Conservation (phyloP, 2,797 vertebrate genomes). For the Euthynnus affinis region DNA sequence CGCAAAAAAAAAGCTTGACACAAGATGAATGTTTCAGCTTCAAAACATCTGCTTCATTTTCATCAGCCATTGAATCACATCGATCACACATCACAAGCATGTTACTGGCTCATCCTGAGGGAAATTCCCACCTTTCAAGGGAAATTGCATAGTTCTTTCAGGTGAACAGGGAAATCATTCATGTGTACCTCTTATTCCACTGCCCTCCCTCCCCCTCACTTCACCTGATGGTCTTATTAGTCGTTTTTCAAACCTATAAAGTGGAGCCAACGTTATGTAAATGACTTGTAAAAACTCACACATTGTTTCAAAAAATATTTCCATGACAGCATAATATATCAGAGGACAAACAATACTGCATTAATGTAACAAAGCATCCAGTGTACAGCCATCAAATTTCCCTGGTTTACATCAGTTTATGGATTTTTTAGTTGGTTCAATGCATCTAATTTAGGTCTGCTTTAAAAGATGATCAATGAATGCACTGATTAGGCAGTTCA, state of each 20-base stretch:
- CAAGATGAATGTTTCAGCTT: slow-evolving; percentile 77
- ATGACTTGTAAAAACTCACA: background rate
- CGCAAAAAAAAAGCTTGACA: slow-evolving; percentile 52
- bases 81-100: slow-evolving; percentile 74
- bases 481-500: slow-evolving; percentile 62
- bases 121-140: slow-evolving; percentile 77
- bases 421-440: slow-evolving; percentile 50
- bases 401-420: slow-evolving; percentile 40
- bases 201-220: background rate
- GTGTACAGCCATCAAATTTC: slow-evolving; percentile 6
- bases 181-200: slow-evolving; percentile 39
- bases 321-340: background rate
- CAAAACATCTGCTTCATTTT: slow-evolving; percentile 84
- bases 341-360: slow-evolving; percentile 13
- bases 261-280: slow-evolving; percentile 24
- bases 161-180: slow-evolving; percentile 75
- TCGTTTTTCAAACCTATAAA: slow-evolving; percentile 45
- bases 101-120: slow-evolving; percentile 78
- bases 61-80: slow-evolving; percentile 78
- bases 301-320: background rate
- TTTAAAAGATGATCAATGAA: slow-evolving; percentile 63
- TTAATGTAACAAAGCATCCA: slow-evolving; percentile 13
- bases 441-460: slow-evolving; percentile 58
- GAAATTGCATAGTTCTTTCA: slow-evolving; percentile 68
- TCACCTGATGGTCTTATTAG: slow-evolving; percentile 38